phyloP scores from a whole-genome alignment of 2,113 vertebrate genomes.

The Leuciscus idus region DNA sequence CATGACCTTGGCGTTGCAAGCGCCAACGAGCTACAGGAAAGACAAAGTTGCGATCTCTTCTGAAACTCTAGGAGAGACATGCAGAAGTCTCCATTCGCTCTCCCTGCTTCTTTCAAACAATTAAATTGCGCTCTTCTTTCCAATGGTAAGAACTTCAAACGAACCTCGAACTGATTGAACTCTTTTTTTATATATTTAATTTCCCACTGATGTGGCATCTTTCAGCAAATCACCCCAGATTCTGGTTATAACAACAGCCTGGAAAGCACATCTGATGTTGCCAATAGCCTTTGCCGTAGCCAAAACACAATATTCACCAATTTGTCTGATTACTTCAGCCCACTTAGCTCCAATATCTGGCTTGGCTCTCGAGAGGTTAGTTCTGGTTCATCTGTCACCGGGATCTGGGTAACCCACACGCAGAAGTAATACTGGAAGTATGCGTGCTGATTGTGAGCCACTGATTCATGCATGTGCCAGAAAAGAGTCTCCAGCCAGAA shows the following conservation, averaged over 20 bases:
- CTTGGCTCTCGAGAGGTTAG: slow-evolving; percentile 14
- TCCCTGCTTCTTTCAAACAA: neutral
- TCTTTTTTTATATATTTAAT: neutral
- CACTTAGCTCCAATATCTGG: slow-evolving; percentile 48
- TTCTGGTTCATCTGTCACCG: slow-evolving; percentile 7
- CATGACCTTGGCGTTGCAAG: too few species aligned
- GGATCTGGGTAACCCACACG: neutral
- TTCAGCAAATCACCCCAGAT: neutral
- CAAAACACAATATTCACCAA: neutral
- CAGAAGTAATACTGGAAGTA: slow-evolving; percentile 41
- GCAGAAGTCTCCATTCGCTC: neutral
- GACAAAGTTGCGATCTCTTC: neutral
- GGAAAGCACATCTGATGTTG: neutral
- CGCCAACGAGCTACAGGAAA: too few species aligned
- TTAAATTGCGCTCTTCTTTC: neutral
- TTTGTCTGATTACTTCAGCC: neutral
- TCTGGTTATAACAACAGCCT: neutral
- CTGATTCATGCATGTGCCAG: slow-evolving; percentile 59
- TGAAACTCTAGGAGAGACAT: neutral
- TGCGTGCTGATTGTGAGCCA: slow-evolving; percentile 58
- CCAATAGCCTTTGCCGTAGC: neutral
- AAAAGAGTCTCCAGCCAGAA: slow-evolving; percentile 57
- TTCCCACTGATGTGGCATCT: slow-evolving; percentile 3
- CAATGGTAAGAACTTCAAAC: neutral
- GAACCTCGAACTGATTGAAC: neutral